Base-by-base conservation (phyloP, 53 echinoderm and acorn worm species). In the Stichopus horrens region DNA sequence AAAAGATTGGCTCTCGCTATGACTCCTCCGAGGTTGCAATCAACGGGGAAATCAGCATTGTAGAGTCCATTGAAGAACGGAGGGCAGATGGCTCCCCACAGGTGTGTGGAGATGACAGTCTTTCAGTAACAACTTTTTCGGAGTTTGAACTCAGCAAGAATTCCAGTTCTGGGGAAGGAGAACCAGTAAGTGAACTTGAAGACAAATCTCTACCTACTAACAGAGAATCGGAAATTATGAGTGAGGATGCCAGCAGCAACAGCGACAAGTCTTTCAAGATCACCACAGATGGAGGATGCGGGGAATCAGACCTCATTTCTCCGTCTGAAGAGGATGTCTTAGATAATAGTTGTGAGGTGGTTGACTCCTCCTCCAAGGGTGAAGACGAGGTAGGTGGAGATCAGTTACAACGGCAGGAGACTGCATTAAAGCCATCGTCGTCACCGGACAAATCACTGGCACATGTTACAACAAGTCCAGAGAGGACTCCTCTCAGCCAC, bases 231-330 rank as follows among this genome's bases (percentile, higher is more conserved):
- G 18, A 71, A 71, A 18, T 71, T 71, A 20, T 71, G 5, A 71
- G 14, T 7, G 7, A 71, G 71, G 71, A 71, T 71, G 71, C 18
- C 7, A 71, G 0, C 19, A 18, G 5, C 71, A 71, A 13, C 16
- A 71, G n/a, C 71, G 6, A 71, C 71, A 19, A 71, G 71, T 71
- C 71, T 71, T 71, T 71, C 71, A 71, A 71, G 71, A 71, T 71
- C 4, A 71, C 18, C 6, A 18, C 18, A n/a, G 71, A 18, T n/a
- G 7, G 4, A 7, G 14, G 2, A 71, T 18, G 7, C 14, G 0
- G 7, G 7, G 71, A 71, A n/a, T 6, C 19, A 7, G 4, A 18
- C 19, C 14, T 71, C 7, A n/a, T 20, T 71, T 59, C 11, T 9
- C 18, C 19, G 18, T 71, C 71, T 20, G n/a, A 71, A 71, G 18